Evolutionary conservation across 2,113 vertebrate genomes (phyloP), one percentile per base, ranked within the genome.

Genomic region (Leptobrachium ailaonicum): DNA sequence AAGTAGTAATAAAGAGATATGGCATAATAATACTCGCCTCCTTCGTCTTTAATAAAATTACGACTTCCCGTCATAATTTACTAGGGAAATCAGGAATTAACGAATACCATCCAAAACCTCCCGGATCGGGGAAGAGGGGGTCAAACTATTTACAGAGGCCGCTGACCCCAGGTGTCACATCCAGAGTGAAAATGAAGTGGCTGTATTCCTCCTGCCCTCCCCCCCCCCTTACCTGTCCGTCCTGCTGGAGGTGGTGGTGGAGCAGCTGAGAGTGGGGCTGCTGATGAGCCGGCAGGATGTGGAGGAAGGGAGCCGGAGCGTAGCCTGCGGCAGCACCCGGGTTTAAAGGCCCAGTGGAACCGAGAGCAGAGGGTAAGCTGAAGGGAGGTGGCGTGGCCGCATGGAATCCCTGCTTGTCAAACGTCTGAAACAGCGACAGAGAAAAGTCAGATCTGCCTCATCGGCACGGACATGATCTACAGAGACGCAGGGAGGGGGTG

Each of bases 391-490:
- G 96, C 0, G 97, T 97, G 70, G 94, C 97, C 2, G 98, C 93
- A 0, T 98, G 96, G 90, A 98, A 99, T 87, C 96, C 96, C 93
- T 98, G 97, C 88, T 98, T 98, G 88, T 98, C 97, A 88, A 96
- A 98, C 0, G 94, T 90, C 97, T 99, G 88, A 2, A 32, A 75
- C 41, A 41, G 45, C 2, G 2, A 2, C 69, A 0, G 12, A 43
- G 82, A 5, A 58, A 0, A 1, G 0, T 78, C 32, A 83, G 5
- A 74, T 5, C 4, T 13, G 45, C 10, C 13, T 50, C 8, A 10
- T 47, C 41, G n/a, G n/a, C 8, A 44, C 1, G 12, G 8, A 6
- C 20, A 32, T 1, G 8, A 0, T 0, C 7, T 2, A 8, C 44
- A 20, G 14, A 32, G 20, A 32, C 68, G 8, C 44, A 40, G 50